phyloP scores from a whole-genome alignment of 2,113 vertebrate genomes.

The Sylvietta virens region DNA sequence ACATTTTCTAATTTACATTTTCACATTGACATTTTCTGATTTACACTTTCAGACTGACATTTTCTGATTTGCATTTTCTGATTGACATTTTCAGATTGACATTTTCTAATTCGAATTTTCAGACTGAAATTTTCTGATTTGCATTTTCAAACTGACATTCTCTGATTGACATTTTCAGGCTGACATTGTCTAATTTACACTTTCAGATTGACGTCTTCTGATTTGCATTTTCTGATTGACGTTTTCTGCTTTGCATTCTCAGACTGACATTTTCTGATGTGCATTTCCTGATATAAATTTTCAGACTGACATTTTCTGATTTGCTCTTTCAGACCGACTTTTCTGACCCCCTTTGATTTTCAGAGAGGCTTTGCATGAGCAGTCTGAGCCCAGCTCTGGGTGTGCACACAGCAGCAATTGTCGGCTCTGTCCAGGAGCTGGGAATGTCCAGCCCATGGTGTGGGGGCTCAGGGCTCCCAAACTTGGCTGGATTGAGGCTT shows the following conservation, averaged over 20 bases:
- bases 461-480: not conserved
- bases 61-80: not conserved
- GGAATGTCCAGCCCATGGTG: accelerated
- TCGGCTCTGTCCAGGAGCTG: accelerated
- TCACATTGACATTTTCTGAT: not conserved
- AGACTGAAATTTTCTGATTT: accelerated
- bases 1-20: not conserved
- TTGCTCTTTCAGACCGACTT: accelerated
- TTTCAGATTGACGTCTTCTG: not conserved
- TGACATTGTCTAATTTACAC: too few species aligned
- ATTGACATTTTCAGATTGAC: not conserved
- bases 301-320: not conserved
- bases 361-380: not conserved
- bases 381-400: not conserved
- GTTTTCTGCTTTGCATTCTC: not conserved
- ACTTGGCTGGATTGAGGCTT: not conserved
- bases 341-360: too few species aligned
- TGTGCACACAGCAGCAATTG: not conserved
- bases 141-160: not conserved
- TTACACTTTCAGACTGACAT: accelerated
- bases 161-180: not conserved
- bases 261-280: not conserved
- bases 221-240: not conserved
- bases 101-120: accelerated
- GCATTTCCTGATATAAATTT: too few species aligned